Evolutionary conservation across 2,113 vertebrate species (phyloP).

Genomic region (Cervus canadensis): DNA sequence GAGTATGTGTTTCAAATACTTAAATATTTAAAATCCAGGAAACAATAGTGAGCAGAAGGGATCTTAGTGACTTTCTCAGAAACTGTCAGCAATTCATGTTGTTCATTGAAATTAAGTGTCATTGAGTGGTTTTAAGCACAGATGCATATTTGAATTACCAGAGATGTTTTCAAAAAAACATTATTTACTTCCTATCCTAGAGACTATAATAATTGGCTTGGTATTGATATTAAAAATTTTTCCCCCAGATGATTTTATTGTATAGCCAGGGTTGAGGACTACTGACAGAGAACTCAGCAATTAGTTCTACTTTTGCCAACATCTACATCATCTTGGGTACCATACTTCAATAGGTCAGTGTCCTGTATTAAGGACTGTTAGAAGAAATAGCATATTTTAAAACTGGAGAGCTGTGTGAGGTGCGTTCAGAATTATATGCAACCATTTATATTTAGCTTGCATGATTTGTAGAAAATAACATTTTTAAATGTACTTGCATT

Average conservation of each 20-base stretch:
- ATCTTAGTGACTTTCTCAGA: not conserved
- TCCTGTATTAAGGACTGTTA: not conserved
- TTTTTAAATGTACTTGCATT: not conserved
- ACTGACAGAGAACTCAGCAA: not conserved
- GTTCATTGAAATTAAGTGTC: not conserved
- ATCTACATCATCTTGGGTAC: not conserved
- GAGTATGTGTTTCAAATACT: not conserved
- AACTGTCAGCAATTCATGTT: not conserved
- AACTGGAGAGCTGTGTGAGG: not conserved
- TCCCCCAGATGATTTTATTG: not conserved
- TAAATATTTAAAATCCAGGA: not conserved
- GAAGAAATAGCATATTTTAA: not conserved
- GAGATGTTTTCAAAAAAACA: not conserved
- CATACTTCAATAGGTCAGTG: not conserved
- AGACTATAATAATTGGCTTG: not conserved
- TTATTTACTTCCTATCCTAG: not conserved
- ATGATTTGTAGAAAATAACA: not conserved
- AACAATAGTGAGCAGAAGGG: not conserved
- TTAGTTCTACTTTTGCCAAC: not conserved
- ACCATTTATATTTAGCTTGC: not conserved
- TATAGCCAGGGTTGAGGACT: not conserved
- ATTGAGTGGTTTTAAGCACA: not conserved
- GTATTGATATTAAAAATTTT: not conserved
- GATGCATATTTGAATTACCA: not conserved
- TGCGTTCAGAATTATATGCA: not conserved